These are phyloP conservation scores for Stichopus chloronotus DNA, from an alignment of 35 echinoderm and acorn worm species.

Conservation along the genomic window DNA sequence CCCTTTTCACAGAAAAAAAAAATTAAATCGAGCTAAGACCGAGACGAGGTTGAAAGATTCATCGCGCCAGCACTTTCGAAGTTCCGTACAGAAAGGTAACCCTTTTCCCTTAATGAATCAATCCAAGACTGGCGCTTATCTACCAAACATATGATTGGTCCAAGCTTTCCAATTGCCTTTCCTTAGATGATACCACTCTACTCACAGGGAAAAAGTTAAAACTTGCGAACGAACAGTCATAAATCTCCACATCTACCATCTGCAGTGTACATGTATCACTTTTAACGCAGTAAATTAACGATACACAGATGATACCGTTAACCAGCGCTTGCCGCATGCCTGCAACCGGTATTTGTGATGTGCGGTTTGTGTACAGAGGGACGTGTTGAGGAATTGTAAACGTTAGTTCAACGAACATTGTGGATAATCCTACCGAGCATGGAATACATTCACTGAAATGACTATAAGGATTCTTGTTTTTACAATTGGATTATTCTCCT, in stretches of 20 bases:
- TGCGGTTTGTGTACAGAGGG: background rate
- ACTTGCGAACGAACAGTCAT: background rate
- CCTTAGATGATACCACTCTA: background rate
- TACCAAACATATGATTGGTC: constrained; percentile 9
- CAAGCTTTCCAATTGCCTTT: background rate
- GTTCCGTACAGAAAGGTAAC: background rate
- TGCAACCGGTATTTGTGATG: background rate
- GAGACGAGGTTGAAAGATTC: background rate
- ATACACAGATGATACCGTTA: too few relatives aligned
- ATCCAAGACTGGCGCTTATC: background rate
- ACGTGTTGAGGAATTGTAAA: background rate
- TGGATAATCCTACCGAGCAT: background rate
- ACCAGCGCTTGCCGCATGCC: too few relatives aligned
- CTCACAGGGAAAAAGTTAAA: background rate
- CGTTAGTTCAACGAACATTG: background rate
- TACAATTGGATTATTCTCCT: background rate
- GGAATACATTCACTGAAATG: background rate
- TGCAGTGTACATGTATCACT: background rate
- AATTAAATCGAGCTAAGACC: too few relatives aligned
- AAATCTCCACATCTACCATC: background rate
- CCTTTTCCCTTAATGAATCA: background rate
- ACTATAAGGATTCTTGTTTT: background rate
- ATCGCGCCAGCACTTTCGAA: background rate
- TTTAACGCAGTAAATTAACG: background rate
- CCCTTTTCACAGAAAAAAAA: too few relatives aligned